A percentile compares a stretch with the other conserved stretches of the same genome.
Conservation (phyloP, 92 coral and sea anemone species). For the Siderastrea siderea region DNA sequence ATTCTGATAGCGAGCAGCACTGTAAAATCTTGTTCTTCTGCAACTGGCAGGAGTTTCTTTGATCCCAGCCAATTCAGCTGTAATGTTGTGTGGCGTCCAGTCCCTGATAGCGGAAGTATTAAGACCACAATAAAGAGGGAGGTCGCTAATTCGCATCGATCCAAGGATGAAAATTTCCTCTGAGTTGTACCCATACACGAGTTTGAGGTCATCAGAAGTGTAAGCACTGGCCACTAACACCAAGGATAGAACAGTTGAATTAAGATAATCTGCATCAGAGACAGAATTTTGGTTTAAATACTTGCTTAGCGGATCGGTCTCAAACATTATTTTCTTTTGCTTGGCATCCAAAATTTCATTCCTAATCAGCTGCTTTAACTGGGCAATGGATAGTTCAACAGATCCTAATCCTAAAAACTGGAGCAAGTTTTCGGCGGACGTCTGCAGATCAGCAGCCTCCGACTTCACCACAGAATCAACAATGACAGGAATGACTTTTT, state of each 20-base stretch:
- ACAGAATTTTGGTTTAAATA: slow-evolving; percentile 53
- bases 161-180: slow-evolving; percentile 37
- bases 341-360: slow-evolving; percentile 28
- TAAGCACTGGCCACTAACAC: slow-evolving; percentile 51
- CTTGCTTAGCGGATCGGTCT: slow-evolving; percentile 40
- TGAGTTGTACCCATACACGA: slow-evolving; percentile 30
- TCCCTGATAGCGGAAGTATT: slow-evolving; percentile 38
- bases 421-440: slow-evolving; percentile 43
- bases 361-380: slow-evolving; percentile 44
- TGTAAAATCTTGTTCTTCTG: slow-evolving; percentile 60
- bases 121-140: slow-evolving; percentile 55
- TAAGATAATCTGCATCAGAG: slow-evolving; percentile 46
- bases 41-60: slow-evolving; percentile 32
- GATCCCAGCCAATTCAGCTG: slow-evolving; percentile 58
- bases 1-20: slow-evolving; percentile 38
- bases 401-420: slow-evolving; percentile 37
- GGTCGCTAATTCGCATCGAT: slow-evolving; percentile 36
- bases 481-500: slow-evolving; percentile 42
- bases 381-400: slow-evolving; percentile 61
- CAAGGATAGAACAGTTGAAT: slow-evolving; percentile 42
- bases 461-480: slow-evolving; percentile 45
- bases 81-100: slow-evolving; percentile 44
- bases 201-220: slow-evolving; percentile 18
- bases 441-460: slow-evolving; percentile 54
- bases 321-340: slow-evolving; percentile 55